Conservation (phyloP, 2,113 vertebrate species). For the Campylorhamphus procurvoides region DNA sequence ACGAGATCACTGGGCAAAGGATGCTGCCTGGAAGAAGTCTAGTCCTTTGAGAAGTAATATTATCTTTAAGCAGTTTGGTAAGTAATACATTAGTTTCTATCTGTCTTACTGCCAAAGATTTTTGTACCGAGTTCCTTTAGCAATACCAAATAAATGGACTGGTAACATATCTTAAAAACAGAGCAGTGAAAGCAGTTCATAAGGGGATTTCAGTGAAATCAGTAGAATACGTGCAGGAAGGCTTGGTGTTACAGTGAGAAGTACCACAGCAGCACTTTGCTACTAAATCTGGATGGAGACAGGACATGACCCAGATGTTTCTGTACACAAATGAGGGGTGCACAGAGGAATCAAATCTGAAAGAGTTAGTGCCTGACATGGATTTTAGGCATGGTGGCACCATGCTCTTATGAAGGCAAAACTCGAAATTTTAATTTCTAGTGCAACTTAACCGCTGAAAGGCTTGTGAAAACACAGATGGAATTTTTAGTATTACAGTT, state of each 20-base stretch:
- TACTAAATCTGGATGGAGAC: slow-evolving; percentile 30
- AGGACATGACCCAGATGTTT: slow-evolving; percentile 21
- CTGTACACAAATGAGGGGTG: background rate
- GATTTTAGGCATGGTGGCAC: background rate
- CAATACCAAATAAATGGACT: slow-evolving; percentile 39
- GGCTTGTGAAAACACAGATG: background rate
- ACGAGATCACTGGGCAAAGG: slow-evolving; percentile 59
- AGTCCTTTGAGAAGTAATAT: slow-evolving; percentile 53
- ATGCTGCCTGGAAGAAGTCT: slow-evolving; percentile 51
- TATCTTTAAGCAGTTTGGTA: slow-evolving; percentile 49
- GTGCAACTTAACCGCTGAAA: background rate
- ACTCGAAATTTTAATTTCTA: background rate
- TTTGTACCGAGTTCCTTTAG: background rate
- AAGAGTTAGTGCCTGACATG: background rate
- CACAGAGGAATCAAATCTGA: background rate
- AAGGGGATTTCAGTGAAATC: slow-evolving; percentile 7
- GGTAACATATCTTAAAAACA: background rate
- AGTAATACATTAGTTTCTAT: background rate
- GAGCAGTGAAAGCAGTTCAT: background rate
- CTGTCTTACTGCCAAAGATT: background rate
- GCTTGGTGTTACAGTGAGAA: background rate
- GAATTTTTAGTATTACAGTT: background rate
- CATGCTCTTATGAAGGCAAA: background rate
- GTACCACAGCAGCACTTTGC: slow-evolving; percentile 11
- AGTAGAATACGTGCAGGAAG: background rate